phyloP scores from a whole-genome alignment of 2,888 invertebrate genomes.

The Metalampra italica region DNA sequence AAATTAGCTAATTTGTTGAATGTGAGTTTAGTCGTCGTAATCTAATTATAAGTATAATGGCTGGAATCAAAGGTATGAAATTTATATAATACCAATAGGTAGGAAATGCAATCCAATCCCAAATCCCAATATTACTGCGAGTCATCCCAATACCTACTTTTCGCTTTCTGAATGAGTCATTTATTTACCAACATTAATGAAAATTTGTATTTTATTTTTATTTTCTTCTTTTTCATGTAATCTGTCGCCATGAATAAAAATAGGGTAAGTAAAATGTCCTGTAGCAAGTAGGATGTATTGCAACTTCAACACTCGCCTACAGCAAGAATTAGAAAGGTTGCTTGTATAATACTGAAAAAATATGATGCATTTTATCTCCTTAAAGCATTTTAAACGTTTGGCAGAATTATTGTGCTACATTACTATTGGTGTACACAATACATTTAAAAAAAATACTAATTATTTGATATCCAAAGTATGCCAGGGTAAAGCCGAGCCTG shows the following conservation, averaged over 20 bases:
- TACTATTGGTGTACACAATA: too few species aligned
- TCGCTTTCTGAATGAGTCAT: constrained; percentile 47
- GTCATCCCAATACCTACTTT: constrained; percentile 11
- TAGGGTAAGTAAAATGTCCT: constrained; percentile 47
- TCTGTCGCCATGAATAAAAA: constrained; percentile 28
- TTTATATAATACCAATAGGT: background rate
- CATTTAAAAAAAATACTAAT: background rate
- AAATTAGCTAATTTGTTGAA: background rate
- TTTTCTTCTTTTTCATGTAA: constrained; percentile 42
- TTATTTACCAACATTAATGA: constrained; percentile 54
- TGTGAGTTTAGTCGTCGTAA: background rate
- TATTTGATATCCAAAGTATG: background rate
- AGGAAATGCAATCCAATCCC: background rate
- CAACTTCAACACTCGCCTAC: background rate
- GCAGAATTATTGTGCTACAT: too few species aligned
- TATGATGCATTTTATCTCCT: background rate
- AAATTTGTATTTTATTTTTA: constrained; percentile 15
- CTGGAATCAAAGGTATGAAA: constrained; percentile 69
- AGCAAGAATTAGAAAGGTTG: too few species aligned
- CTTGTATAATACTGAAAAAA: too few species aligned
- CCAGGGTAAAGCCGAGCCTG: too few species aligned
- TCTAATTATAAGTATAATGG: constrained; percentile 41
- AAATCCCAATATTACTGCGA: background rate
- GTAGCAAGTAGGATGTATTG: background rate
- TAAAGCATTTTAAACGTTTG: too few species aligned